These are phyloP conservation scores for Agrotis puta DNA, from an alignment of 2,888 invertebrate genomes.

Conservation along the genomic window DNA sequence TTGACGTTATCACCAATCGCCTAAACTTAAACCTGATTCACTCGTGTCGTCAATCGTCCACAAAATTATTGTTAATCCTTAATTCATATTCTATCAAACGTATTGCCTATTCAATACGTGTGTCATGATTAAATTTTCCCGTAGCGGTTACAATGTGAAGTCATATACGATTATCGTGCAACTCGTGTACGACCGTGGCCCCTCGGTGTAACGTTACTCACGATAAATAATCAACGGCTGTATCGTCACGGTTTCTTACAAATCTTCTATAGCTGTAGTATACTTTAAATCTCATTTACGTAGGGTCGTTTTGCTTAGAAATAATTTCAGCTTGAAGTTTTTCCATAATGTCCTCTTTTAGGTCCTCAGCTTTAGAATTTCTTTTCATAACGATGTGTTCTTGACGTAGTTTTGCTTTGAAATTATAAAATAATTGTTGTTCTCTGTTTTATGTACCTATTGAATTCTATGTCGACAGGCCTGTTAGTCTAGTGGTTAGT, in stretches of 20 bases:
- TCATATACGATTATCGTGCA: conserved; percentile 69
- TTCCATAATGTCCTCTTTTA: conserved; percentile 6
- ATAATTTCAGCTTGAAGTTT: conserved; percentile 7
- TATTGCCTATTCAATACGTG: conserved; percentile 52
- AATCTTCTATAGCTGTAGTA: conserved; percentile 47
- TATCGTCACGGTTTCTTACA: conserved; percentile 73
- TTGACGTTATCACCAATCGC: neutral
- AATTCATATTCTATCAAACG: conserved; percentile 30
- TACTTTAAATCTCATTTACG: conserved; percentile 21
- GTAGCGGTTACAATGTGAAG: conserved; percentile 62
- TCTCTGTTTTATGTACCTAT: neutral
- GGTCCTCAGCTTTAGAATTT: neutral
- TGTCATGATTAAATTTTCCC: conserved; percentile 68
- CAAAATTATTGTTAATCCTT: conserved; percentile 21
- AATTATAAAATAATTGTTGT: neutral
- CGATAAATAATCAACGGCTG: conserved; percentile 70
- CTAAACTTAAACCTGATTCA: neutral
- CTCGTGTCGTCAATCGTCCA: neutral
- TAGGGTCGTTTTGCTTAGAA: conserved; percentile 14
- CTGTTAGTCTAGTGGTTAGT: too few species aligned
- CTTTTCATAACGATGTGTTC: conserved; percentile 1
- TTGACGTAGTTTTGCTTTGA: conserved; percentile 9
- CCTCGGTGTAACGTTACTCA: conserved; percentile 63
- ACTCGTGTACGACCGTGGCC: conserved; percentile 70
- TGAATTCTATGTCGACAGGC: neutral